A percentile compares a stretch with the other conserved stretches of the same genome.
Evolutionary conservation across 2,888 invertebrate genomes (phyloP).

Genomic region (Xylophagus ater): DNA sequence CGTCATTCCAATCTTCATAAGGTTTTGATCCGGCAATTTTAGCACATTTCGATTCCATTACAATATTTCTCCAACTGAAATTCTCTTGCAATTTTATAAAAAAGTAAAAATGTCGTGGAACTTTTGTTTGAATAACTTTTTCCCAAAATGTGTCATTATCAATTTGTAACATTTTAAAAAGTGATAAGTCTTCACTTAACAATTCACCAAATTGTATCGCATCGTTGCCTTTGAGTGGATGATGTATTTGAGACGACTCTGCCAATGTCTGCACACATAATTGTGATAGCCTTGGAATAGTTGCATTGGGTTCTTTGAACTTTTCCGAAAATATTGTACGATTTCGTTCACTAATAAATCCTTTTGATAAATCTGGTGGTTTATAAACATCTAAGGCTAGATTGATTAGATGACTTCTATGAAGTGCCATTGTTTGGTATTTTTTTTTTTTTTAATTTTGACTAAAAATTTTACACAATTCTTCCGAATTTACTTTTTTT

Average conservation of each 20-base stretch:
- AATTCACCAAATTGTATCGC: slow-evolving; percentile 5
- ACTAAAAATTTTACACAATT: too few relatives aligned
- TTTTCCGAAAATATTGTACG: slow-evolving; percentile 8
- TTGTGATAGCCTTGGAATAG: slow-evolving; percentile 6
- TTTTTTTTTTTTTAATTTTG: too few relatives aligned
- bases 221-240: slow-evolving; percentile 1
- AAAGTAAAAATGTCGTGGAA: neutral
- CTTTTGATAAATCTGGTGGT: slow-evolving; percentile 8
- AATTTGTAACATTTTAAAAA: slow-evolving; percentile 7
- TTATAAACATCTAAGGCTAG: slow-evolving; percentile 9
- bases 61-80: slow-evolving; percentile 7
- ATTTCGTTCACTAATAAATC: slow-evolving; percentile 7
- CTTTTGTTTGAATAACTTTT: slow-evolving; percentile 6
- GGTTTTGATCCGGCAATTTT: slow-evolving; percentile 8
- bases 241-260: neutral
- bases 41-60: slow-evolving; percentile 9
- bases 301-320: neutral
- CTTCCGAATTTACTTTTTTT: too few relatives aligned
- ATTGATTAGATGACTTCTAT: too few relatives aligned
- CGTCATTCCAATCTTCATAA: slow-evolving; percentile 5
- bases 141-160: slow-evolving; percentile 14
- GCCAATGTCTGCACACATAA: slow-evolving; percentile 2
- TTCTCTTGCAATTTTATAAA: neutral
- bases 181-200: slow-evolving; percentile 3
- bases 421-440: too few relatives aligned